Base-by-base conservation (phyloP, 2,113 vertebrate genomes). In the Polyodon spathula region DNA sequence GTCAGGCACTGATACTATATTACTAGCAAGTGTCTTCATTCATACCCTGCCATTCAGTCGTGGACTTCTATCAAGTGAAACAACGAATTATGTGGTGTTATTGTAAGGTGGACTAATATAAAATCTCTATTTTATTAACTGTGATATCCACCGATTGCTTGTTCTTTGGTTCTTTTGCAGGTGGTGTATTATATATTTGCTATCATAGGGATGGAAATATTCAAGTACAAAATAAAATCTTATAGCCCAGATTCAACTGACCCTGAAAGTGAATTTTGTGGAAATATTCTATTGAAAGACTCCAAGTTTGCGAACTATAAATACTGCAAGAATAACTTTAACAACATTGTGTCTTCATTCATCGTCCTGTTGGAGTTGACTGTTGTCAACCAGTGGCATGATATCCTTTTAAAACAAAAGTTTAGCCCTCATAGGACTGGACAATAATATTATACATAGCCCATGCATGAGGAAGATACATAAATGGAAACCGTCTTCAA, bases 281-380 rank as follows among this genome's bases (percentile, higher is more conserved):
- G 95, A 8, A 93, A 95, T 66, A 37, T 66, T 0, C 79, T 84
- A 39, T 77, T 98, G 38, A 84, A 80, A 5, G 83, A 76, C 4
- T 83, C 88, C 0, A 61, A 71, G 0, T 97, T 97, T 60, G 90
- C 90, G 9, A 76, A 73, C 8, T 79, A 77, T 51, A 82, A 80
- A 68, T 97, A 97, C 76, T 98, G 94, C 84, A 94, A 82, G 70
- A 97, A 96, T 81, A 97, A 97, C 78, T 97, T 97, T 83, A 97
- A 93, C 6, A 14, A 94, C 60, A 80, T 95, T 0, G 76, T 80
- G 0, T 89, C 92, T 0, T 81, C 93, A 8, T 90, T 93, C 66
- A 57, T 97, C 0, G 80, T 96, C 43, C 81, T 98, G 62, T 65
- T 89, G 73, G 92, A 97, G 78, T 91, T 98, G 62, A 97, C 93